Conservation (phyloP, 2,797 vertebrate genomes). For the Thripadectes ignobilis region DNA sequence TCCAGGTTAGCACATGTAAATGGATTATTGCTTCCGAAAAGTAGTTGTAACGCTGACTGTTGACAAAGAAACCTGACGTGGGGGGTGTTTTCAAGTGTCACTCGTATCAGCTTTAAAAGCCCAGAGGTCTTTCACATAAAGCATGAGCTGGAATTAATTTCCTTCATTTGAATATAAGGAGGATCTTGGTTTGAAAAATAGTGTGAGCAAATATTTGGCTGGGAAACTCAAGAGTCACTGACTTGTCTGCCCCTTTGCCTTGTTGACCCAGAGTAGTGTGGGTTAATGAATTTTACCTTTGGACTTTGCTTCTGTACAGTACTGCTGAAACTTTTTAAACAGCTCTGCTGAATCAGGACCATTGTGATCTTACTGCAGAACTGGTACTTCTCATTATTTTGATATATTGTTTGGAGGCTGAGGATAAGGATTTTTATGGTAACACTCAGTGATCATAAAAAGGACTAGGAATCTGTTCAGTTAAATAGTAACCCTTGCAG, state of each 20-base stretch:
- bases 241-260: neutral
- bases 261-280: neutral
- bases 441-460: neutral
- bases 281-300: constrained; percentile 9
- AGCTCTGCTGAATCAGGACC: neutral
- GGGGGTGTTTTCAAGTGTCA: neutral
- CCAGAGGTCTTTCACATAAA: neutral
- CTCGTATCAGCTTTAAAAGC: neutral
- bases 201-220: neutral
- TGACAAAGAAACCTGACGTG: neutral
- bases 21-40: neutral
- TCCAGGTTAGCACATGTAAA: neutral
- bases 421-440: neutral
- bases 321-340: neutral
- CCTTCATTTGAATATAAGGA: neutral
- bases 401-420: neutral
- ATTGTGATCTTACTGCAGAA: neutral
- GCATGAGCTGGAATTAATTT: neutral
- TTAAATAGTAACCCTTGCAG: neutral
- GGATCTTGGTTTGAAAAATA: neutral
- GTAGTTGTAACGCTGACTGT: neutral
- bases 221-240: neutral
- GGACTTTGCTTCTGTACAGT: neutral
- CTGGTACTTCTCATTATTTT: neutral
- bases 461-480: neutral